Evolutionary conservation across 2,888 invertebrate species (phyloP).

Genomic region (Mycalesis mineus): DNA sequence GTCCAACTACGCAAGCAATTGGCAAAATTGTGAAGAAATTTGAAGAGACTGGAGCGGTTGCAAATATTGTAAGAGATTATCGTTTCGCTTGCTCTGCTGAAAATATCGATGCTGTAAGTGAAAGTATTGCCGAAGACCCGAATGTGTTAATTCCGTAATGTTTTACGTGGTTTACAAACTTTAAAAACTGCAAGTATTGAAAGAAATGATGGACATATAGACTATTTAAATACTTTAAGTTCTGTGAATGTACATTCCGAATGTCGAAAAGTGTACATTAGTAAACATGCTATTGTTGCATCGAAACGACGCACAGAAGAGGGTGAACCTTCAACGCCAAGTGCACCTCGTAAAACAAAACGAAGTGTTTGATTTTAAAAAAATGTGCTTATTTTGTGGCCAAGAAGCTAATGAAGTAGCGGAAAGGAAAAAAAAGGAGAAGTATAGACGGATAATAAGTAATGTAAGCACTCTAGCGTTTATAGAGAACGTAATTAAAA

Average conservation of each 20-base stretch:
- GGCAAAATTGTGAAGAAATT: too few relatives aligned
- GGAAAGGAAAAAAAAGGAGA: conserved; percentile 43
- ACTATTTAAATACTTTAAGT: conserved; percentile 34
- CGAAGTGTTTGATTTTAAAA: conserved; percentile 38
- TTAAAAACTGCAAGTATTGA: conserved; percentile 37
- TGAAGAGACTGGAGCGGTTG: too few relatives aligned
- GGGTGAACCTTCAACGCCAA: conserved; percentile 30
- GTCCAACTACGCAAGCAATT: too few relatives aligned
- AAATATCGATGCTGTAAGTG: too few relatives aligned
- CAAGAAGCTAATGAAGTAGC: conserved; percentile 40
- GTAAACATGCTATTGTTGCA: conserved; percentile 34
- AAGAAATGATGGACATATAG: conserved; percentile 34
- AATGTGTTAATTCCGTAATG: too few relatives aligned
- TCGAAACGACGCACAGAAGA: conserved; percentile 34
- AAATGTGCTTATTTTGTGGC: conserved; percentile 46
- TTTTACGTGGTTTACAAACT: conserved; percentile 35
- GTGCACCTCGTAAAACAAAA: too few relatives aligned
- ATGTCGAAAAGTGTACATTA: conserved; percentile 36
- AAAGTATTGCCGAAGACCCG: too few relatives aligned
- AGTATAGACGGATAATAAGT: conserved; percentile 15
- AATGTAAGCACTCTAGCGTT: conserved; percentile 44
- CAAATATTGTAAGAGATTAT: too few relatives aligned
- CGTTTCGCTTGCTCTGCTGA: too few relatives aligned
- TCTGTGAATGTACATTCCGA: conserved; percentile 35
- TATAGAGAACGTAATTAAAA: conserved; percentile 43